Conservation (phyloP, 2,888 invertebrate genomes). For the Pyrocoelia pectoralis region DNA sequence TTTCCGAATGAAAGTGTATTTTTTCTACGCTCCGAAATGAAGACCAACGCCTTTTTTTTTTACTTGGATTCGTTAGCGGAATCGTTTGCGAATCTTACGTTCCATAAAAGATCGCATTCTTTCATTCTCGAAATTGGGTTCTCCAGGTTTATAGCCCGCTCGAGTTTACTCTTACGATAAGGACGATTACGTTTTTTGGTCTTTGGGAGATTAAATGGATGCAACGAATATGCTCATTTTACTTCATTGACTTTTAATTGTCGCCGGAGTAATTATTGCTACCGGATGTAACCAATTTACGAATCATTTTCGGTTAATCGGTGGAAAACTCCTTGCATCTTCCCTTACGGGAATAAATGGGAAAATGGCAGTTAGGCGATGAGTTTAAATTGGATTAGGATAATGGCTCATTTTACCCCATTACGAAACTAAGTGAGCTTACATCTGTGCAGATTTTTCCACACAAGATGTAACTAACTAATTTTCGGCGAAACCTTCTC, state of each 20-base stretch:
- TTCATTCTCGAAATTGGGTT: slow-evolving; percentile 30
- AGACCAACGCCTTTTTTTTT: slow-evolving; percentile 2
- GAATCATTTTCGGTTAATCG: background rate
- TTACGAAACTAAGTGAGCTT: too few species aligned
- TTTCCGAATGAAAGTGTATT: slow-evolving; percentile 23
- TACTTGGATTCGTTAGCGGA: slow-evolving; percentile 22
- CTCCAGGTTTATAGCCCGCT: slow-evolving; percentile 28
- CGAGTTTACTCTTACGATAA: slow-evolving; percentile 18
- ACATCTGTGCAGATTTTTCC: too few species aligned
- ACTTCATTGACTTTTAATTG: slow-evolving; percentile 17
- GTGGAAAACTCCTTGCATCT: too few species aligned
- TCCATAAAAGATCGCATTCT: slow-evolving; percentile 28
- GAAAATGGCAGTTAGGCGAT: too few species aligned
- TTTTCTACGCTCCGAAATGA: slow-evolving; percentile 19
- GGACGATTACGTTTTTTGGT: slow-evolving; percentile 19
- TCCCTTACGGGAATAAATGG: too few species aligned
- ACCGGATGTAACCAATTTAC: background rate
- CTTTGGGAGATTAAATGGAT: slow-evolving; percentile 16
- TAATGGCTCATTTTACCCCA: too few species aligned
- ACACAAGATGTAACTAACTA: too few species aligned
- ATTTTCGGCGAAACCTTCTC: too few species aligned
- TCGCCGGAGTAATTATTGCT: background rate
- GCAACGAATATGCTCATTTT: slow-evolving; percentile 6
- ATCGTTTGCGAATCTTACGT: slow-evolving; percentile 30
- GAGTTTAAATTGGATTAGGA: too few species aligned